Base-by-base conservation (phyloP, 2,113 vertebrate species). In the Acrocephalus arundinaceus region DNA sequence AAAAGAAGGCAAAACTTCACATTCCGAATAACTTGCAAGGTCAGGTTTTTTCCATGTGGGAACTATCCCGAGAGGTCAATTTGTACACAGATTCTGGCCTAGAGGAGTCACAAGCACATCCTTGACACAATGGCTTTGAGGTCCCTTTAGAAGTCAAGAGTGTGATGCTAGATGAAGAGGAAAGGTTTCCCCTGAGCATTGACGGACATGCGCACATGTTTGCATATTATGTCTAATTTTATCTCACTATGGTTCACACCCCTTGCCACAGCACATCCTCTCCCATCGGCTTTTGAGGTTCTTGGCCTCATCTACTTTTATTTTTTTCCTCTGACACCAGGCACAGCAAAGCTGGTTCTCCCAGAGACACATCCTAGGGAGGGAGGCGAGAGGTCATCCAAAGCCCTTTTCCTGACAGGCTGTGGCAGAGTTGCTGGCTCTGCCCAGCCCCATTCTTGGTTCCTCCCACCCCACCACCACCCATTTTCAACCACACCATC, bases 141-240 rank as follows among this genome's bases (percentile, higher is more conserved):
- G 43, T 89, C 52, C 52, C 77, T 84, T 76, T 61, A 90, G 51
- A 90, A 87, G 72, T 81, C 68, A 84, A 81, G 76, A 83, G 72
- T 1, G 3, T 33, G 39, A 86, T 0, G 0, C 16, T 0, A 0
- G 51, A 59, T 41, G n/a, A 85, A 90, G 49, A 83, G 10, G 41
- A 54, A 68, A 66, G 8, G 37, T 13, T 75, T 43, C 31, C n/a
- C 70, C 67, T 24, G 55, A 23, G 51, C 78, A 66, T 2, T 0
- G 0, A 93, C 43, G 33, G 55, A 57, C 1, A 0, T 2, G 15
- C 0, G 0, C 3, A 4, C 2, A 2, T 0, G 0, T 49, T 77
- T 63, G 46, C 57, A 33, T 10, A 9, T 37, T 68, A 35, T 49
- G 83, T 77, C 72, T 76, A 80, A 83, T 43, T 85, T 62, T 63